Evolutionary conservation across 2,113 vertebrate genomes (phyloP).

Genomic region (Oriolus oriolus): DNA sequence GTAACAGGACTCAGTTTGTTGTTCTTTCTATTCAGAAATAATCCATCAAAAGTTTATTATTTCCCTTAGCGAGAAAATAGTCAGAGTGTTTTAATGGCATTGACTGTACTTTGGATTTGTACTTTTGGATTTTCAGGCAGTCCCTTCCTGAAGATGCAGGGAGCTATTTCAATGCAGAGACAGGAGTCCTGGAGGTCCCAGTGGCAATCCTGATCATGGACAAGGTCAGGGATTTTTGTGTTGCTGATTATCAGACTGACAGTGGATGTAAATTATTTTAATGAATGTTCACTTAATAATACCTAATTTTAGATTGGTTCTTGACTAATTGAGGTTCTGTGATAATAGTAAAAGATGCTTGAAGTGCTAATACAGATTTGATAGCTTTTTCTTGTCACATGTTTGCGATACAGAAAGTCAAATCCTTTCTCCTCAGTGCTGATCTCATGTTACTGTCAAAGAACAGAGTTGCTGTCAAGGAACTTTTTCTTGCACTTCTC

Average conservation of each 20-base stretch:
- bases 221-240: conserved; percentile 74
- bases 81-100: background rate
- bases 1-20: background rate
- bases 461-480: background rate
- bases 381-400: background rate
- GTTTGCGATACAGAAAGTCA: background rate
- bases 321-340: background rate
- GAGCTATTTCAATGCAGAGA: conserved; percentile 80
- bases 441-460: background rate
- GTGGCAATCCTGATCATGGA: conserved; percentile 76
- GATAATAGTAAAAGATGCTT: background rate
- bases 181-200: conserved; percentile 83
- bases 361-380: background rate
- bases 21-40: background rate
- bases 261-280: background rate
- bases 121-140: conserved; percentile 59
- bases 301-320: background rate
- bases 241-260: background rate
- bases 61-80: background rate
- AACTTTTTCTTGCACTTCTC: background rate
- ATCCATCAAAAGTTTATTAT: background rate
- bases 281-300: background rate
- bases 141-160: conserved; percentile 80
- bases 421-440: background rate
- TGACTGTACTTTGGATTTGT: background rate